These are phyloP conservation scores for Neodiprion pinetum DNA, from an alignment of 1,140 invertebrate genomes.

Conservation along the genomic window DNA sequence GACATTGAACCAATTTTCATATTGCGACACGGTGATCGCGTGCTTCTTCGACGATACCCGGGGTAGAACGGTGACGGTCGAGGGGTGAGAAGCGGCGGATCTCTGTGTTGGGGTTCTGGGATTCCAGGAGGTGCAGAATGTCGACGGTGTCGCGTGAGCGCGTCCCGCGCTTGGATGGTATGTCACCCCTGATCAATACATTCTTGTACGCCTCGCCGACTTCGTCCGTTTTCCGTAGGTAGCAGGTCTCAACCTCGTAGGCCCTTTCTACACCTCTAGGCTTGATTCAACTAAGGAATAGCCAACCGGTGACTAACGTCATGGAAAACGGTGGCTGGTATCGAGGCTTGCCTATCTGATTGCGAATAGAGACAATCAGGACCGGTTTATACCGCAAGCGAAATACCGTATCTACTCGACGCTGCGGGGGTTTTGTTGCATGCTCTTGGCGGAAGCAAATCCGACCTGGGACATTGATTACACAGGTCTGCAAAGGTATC, in stretches of 20 bases:
- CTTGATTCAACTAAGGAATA: background rate
- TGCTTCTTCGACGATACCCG: slow-evolving; percentile 30
- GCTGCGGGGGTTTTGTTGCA: too few species aligned
- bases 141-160: slow-evolving; percentile 50
- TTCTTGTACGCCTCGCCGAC: slow-evolving; percentile 55
- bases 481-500: too few species aligned
- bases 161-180: slow-evolving; percentile 49
- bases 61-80: slow-evolving; percentile 19
- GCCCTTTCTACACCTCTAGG: background rate
- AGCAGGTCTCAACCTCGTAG: slow-evolving; percentile 19
- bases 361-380: too few species aligned
- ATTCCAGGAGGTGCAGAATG: slow-evolving; percentile 41
- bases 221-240: slow-evolving; percentile 24
- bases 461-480: too few species aligned
- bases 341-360: too few species aligned
- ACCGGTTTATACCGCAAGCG: too few species aligned
- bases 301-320: too few species aligned
- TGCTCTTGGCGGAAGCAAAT: too few species aligned
- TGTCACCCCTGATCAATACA: slow-evolving; percentile 58
- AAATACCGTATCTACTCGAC: too few species aligned
- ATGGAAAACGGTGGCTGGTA: too few species aligned
- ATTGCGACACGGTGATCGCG: slow-evolving; percentile 23
- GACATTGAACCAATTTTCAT: slow-evolving; percentile 26
- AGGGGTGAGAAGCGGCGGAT: slow-evolving; percentile 24
- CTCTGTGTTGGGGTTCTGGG: slow-evolving; percentile 8